These are phyloP conservation scores for Polypterus senegalus DNA, from an alignment of 2,113 vertebrate species.

Conservation along the genomic window DNA sequence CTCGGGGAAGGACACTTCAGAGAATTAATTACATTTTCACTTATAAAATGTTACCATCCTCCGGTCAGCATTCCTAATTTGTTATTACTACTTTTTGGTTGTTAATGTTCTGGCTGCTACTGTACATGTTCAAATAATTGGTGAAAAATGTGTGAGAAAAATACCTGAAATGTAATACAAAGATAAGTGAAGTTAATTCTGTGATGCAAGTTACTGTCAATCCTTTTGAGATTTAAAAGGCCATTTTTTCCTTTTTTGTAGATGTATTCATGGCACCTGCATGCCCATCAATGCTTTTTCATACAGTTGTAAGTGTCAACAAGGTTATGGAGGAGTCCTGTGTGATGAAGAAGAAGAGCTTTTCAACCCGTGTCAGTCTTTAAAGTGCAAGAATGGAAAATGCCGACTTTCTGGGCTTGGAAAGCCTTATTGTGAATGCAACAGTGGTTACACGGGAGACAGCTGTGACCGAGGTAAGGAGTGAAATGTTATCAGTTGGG, in stretches of 20 bases:
- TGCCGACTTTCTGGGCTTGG: conserved; percentile 84
- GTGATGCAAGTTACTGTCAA: too few relatives aligned
- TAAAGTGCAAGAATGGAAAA: conserved; percentile 84
- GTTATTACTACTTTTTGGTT: too few relatives aligned
- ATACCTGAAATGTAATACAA: background rate
- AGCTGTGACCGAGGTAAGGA: conserved; percentile 80
- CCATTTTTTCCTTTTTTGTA: conserved; percentile 33
- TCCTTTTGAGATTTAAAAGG: background rate
- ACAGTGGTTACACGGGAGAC: conserved; percentile 81
- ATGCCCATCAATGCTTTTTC: conserved; percentile 93
- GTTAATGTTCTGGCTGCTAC: too few relatives aligned
- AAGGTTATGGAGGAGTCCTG: conserved; percentile 77
- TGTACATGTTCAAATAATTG: too few relatives aligned
- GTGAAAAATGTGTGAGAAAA: background rate
- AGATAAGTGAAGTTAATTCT: too few relatives aligned
- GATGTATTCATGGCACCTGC: conserved; percentile 86
- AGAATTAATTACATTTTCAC: too few relatives aligned
- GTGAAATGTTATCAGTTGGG: too few relatives aligned
- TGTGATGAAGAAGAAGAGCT: conserved; percentile 81
- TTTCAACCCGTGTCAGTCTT: conserved; percentile 67
- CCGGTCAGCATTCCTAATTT: too few relatives aligned
- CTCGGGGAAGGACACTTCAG: too few relatives aligned
- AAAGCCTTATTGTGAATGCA: conserved; percentile 89
- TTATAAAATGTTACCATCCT: too few relatives aligned
- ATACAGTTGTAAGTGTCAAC: conserved; percentile 92